phyloP scores from a whole-genome alignment of 2,888 invertebrate species.

The Sepioteuthis lessoniana region DNA sequence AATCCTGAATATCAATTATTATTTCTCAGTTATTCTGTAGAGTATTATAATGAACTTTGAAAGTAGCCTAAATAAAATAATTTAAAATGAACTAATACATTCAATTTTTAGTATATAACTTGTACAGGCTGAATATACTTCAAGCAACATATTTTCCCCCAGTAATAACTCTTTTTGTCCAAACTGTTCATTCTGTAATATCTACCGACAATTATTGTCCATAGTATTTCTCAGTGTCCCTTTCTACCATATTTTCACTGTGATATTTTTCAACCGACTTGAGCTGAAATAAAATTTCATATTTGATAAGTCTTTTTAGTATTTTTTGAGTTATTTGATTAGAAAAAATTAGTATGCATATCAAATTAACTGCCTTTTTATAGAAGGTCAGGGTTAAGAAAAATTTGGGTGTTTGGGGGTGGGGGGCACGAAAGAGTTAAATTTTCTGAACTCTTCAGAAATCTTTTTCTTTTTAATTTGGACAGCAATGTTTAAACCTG shows the following conservation, averaged over 20 bases:
- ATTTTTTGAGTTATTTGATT: background rate
- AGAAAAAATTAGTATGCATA: background rate
- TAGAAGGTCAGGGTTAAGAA: too few species aligned
- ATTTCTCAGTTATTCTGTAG: background rate
- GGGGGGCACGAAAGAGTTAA: background rate
- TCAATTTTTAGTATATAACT: background rate
- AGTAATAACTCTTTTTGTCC: background rate
- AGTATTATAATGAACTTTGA: background rate
- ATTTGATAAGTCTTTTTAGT: background rate
- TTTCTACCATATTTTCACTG: background rate
- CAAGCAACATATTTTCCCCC: too few species aligned
- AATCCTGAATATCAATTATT: background rate
- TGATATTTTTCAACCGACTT: background rate
- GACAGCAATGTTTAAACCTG: slow-evolving; percentile 16
- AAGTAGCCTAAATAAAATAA: background rate
- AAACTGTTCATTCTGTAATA: background rate
- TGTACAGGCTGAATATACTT: background rate
- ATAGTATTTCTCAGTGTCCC: background rate
- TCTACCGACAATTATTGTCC: background rate
- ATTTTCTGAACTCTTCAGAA: background rate
- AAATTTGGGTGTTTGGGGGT: too few species aligned
- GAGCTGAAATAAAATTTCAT: background rate
- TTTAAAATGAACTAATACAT: background rate
- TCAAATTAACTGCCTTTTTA: background rate
- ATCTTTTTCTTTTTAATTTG: background rate